Conservation (phyloP, 2,113 vertebrate genomes). For the Dendrocopos noguchii region DNA sequence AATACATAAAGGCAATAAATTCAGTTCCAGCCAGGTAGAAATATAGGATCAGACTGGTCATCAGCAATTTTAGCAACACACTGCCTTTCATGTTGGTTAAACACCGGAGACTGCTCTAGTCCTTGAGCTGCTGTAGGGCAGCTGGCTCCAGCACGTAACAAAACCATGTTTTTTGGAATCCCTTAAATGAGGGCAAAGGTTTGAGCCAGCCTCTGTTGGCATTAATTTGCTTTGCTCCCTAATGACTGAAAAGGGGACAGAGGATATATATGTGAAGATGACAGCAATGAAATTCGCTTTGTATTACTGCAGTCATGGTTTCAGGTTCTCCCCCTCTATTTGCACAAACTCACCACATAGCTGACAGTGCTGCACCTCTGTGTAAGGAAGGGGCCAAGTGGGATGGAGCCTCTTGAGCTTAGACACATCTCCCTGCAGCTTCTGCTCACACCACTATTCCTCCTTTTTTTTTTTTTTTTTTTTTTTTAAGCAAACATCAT, state of each 20-base stretch:
- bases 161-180: background rate
- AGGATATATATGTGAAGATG: background rate
- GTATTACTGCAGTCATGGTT: background rate
- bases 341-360: background rate
- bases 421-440: background rate
- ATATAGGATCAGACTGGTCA: background rate
- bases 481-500: background rate
- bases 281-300: background rate
- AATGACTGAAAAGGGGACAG: constrained; percentile 26
- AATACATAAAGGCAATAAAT: background rate
- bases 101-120: background rate
- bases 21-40: background rate
- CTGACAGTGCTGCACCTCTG: background rate
- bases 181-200: constrained; percentile 60
- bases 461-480: background rate
- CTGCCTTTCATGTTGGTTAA: background rate
- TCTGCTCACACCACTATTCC: background rate
- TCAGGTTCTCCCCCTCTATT: background rate
- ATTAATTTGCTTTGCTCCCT: constrained; percentile 58
- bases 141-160: constrained; percentile 30
- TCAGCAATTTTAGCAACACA: background rate
- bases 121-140: constrained; percentile 53
- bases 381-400: fast-evolving
- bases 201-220: constrained; percentile 47
- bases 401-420: background rate